phyloP scores from a whole-genome alignment of 2,797 vertebrate species.

The Poeciliopsis paucimaculata region DNA sequence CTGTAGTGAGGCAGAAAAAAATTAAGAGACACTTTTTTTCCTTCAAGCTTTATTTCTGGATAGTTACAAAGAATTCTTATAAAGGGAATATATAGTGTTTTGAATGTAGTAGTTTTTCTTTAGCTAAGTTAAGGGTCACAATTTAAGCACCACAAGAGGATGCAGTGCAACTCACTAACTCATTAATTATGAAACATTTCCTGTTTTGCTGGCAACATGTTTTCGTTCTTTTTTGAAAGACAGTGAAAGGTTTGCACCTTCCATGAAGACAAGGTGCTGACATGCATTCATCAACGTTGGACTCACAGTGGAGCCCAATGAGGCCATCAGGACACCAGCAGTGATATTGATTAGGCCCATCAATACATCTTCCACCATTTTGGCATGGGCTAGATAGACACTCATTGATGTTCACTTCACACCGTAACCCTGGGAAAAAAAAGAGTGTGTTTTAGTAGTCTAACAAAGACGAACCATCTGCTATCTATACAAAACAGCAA shows the following conservation, averaged over 20 bases:
- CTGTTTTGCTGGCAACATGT: slow-evolving; percentile 65
- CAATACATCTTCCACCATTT: slow-evolving; percentile 80
- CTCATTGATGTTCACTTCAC: slow-evolving; percentile 83
- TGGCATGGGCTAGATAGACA: slow-evolving; percentile 82
- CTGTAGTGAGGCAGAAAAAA: slow-evolving; percentile 7
- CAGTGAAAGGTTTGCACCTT: slow-evolving; percentile 76
- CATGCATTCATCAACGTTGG: slow-evolving; percentile 83
- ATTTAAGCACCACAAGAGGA: slow-evolving; percentile 75
- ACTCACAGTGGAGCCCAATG: slow-evolving; percentile 79
- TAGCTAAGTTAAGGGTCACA: slow-evolving; percentile 74
- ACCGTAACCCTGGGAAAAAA: slow-evolving; percentile 75
- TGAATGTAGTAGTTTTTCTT: slow-evolving; percentile 55
- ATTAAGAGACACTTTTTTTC: slow-evolving; percentile 8
- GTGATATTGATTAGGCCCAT: slow-evolving; percentile 75
- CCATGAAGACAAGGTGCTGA: slow-evolving; percentile 86
- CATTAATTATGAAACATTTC: slow-evolving; percentile 72
- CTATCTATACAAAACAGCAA: background rate
- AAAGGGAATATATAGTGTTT: slow-evolving; percentile 11
- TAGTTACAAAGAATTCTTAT: slow-evolving; percentile 10
- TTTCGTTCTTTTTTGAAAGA: slow-evolving; percentile 61
- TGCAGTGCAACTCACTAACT: slow-evolving; percentile 72
- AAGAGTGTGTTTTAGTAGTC: slow-evolving; percentile 16
- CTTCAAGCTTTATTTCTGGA: background rate
- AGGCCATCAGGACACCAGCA: slow-evolving; percentile 83
- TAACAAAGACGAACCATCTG: background rate